Percentiles rank a stretch among this genome's conserved stretches.
Evolutionary conservation across 2,113 vertebrate genomes (phyloP).

Genomic region (Sula dactylatra): DNA sequence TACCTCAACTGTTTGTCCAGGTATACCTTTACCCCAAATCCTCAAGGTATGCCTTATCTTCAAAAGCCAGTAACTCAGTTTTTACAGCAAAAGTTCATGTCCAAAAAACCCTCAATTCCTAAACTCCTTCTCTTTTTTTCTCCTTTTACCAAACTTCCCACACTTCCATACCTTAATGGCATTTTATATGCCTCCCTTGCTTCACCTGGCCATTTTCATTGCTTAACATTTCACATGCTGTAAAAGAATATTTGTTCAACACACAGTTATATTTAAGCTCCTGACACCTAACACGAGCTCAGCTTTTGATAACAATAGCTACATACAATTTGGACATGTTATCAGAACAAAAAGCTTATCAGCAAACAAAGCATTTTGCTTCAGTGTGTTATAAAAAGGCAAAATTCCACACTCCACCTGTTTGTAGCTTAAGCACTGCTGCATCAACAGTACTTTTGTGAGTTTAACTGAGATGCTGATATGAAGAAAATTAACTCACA

Average conservation of each 20-base stretch:
- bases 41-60: background rate
- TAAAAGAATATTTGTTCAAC: background rate
- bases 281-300: background rate
- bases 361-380: background rate
- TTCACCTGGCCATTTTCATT: background rate
- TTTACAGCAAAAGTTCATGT: background rate
- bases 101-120: fast-evolving
- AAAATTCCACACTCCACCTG: background rate
- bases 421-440: background rate
- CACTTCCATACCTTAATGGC: background rate
- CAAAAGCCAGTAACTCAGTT: background rate
- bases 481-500: background rate
- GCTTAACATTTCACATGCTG: fast-evolving
- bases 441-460: background rate
- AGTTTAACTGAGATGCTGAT: background rate
- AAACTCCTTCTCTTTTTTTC: background rate
- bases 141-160: background rate
- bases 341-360: background rate
- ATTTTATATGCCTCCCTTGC: background rate
- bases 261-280: background rate
- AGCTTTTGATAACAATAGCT: background rate
- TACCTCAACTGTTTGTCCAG: background rate
- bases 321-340: background rate
- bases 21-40: background rate
- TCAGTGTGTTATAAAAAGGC: background rate